Evolutionary conservation across 2,113 vertebrate genomes (phyloP).

Genomic region (Calypte anna): DNA sequence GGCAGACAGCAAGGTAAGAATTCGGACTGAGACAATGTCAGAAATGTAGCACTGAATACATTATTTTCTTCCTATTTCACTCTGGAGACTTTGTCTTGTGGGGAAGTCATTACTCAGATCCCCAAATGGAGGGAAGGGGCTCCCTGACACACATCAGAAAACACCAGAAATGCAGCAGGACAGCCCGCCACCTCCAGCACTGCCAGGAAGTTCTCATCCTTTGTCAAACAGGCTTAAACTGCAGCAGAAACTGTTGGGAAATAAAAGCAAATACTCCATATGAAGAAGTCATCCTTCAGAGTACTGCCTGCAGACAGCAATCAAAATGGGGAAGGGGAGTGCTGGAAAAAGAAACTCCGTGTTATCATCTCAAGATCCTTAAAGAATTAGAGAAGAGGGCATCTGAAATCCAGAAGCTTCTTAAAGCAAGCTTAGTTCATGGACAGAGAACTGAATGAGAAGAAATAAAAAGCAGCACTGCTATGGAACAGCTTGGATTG

Average conservation of each 20-base stretch:
- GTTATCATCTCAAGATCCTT: neutral
- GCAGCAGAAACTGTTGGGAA: neutral
- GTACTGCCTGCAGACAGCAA: neutral
- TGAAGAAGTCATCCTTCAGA: neutral
- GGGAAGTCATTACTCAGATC: neutral
- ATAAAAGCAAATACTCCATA: neutral
- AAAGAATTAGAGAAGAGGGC: neutral
- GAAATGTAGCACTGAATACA: neutral
- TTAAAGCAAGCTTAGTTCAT: neutral
- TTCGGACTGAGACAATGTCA: neutral
- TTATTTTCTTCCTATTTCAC: neutral
- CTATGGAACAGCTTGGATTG: neutral
- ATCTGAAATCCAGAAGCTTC: neutral
- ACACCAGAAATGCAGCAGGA: neutral
- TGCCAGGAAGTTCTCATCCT: neutral
- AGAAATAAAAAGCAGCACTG: neutral
- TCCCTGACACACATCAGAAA: neutral
- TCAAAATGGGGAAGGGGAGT: neutral
- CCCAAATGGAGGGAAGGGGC: neutral
- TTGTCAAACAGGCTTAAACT: neutral
- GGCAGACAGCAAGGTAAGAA: neutral
- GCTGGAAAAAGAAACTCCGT: neutral
- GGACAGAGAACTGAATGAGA: neutral
- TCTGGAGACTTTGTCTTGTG: neutral
- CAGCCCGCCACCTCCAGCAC: neutral